phyloP scores from a whole-genome alignment of 2,113 vertebrate genomes.

The Eidolon helvum region DNA sequence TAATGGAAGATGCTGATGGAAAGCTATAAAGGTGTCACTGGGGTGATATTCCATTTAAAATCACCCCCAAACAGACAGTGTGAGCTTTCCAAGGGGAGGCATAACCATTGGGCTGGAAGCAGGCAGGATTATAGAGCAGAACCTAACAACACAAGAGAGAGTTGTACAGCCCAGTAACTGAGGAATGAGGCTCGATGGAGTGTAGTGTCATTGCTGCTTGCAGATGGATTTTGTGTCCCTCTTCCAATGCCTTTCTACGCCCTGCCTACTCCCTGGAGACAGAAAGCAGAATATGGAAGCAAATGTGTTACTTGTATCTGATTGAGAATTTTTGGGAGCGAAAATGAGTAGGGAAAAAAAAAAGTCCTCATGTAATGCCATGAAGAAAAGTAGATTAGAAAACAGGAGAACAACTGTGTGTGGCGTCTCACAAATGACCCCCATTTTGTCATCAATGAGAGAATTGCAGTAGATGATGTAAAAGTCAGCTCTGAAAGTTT shows the following conservation, averaged over 20 bases:
- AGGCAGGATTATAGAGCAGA: slow-evolving; percentile 26
- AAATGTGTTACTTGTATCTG: not conserved
- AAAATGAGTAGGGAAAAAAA: not conserved
- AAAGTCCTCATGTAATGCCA: too few relatives aligned
- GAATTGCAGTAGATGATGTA: not conserved
- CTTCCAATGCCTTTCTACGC: not conserved
- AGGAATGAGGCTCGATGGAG: not conserved
- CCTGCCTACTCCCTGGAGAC: not conserved
- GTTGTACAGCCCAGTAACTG: not conserved
- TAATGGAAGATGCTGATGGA: slow-evolving; percentile 61
- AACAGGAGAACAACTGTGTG: fast-evolving
- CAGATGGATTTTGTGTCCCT: not conserved
- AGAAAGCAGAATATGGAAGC: not conserved
- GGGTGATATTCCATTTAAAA: slow-evolving; percentile 66
- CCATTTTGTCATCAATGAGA: not conserved
- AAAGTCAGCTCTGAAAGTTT: not conserved
- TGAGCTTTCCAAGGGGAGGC: slow-evolving; percentile 54
- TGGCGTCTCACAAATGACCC: not conserved
- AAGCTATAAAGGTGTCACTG: slow-evolving; percentile 37
- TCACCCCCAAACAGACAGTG: slow-evolving; percentile 2
- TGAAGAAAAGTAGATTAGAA: not conserved
- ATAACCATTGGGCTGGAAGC: slow-evolving; percentile 22
- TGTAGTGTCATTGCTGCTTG: not conserved
- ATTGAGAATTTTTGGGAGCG: not conserved
- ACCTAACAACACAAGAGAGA: slow-evolving; percentile 30